Base-by-base conservation (phyloP, 1,140 invertebrate genomes). In the Yoshiicerus persimilis region DNA sequence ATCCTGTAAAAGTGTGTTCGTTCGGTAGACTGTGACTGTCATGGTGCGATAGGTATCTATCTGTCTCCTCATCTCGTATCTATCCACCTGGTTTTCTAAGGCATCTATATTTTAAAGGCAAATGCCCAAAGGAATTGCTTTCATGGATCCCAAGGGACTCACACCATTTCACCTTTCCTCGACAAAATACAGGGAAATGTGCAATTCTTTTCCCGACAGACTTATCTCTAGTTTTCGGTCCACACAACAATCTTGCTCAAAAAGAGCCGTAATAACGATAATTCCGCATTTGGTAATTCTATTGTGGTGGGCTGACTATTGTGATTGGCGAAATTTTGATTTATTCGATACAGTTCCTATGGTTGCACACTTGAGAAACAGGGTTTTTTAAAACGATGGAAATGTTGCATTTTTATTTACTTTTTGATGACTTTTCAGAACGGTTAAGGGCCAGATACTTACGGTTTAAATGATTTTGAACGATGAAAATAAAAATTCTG, bases 141-240 rank as follows among this genome's bases (percentile, higher is more conserved):
- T 87, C 86, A 87, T 87, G 86, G 66, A 80, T 4, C 86, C 86
- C 86, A 80, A 87, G 86, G 66, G 86, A 66, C 66, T 87, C 86
- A 87, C 86, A 87, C 86, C 86, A 87, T 87, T 87, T 87, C 86
- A 87, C 86, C 86, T 80, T 87, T 87, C 70, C 39, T 47, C 8
- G 86, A 80, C 86, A 87, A 87, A 87, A 75, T 87, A 56, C 86
- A 80, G 2, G 13, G 30, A 56, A 87, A 87, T 87, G 83, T 80
- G 86, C 86, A 77, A 87, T 87, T 87, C 86, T 80, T 87, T 66
- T 70, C 23, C 25, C 23, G 23, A n/a, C 23, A 70, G 64, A 70
- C 23, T 70, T 70, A 30, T 70, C 64, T 70, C 11, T 30, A 11
- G 4, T 75, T 70, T 16, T 86, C 20, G 64, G 23, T 30, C 25